These are phyloP conservation scores for Delphinapterus leucas DNA, from an alignment of 2,113 vertebrate genomes.

Conservation along the genomic window DNA sequence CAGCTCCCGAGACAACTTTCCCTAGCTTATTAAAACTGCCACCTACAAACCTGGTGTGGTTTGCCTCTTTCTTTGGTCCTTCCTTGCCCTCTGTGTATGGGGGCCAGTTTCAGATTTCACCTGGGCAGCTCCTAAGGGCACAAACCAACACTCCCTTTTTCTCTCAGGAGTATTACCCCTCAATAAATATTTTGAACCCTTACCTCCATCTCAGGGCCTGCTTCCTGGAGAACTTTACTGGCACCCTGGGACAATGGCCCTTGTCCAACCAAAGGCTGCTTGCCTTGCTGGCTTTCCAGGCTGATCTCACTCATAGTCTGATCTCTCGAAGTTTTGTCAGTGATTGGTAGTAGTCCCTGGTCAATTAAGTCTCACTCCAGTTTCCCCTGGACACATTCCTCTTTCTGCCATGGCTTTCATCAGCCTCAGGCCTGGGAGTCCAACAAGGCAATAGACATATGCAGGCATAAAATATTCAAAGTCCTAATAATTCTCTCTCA, in stretches of 20 bases:
- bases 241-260: too few relatives aligned
- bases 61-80: neutral
- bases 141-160: neutral
- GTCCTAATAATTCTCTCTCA: neutral
- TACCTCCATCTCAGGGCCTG: neutral
- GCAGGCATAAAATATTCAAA: neutral
- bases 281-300: neutral
- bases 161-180: neutral
- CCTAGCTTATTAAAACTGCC: neutral
- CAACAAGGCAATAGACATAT: neutral
- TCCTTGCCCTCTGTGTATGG: neutral
- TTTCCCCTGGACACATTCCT: neutral
- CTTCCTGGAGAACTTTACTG: neutral
- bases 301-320: neutral
- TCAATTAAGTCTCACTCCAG: neutral
- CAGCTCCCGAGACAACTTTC: neutral
- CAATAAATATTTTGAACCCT: neutral
- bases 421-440: neutral
- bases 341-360: neutral
- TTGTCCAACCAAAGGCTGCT: neutral
- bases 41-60: neutral
- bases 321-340: neutral
- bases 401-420: neutral
- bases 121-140: neutral
- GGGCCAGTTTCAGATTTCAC: neutral